Evolutionary conservation across 2,113 vertebrate species (phyloP), one percentile per base, ranked within the genome.

Genomic region (Agapornis roseicollis): DNA sequence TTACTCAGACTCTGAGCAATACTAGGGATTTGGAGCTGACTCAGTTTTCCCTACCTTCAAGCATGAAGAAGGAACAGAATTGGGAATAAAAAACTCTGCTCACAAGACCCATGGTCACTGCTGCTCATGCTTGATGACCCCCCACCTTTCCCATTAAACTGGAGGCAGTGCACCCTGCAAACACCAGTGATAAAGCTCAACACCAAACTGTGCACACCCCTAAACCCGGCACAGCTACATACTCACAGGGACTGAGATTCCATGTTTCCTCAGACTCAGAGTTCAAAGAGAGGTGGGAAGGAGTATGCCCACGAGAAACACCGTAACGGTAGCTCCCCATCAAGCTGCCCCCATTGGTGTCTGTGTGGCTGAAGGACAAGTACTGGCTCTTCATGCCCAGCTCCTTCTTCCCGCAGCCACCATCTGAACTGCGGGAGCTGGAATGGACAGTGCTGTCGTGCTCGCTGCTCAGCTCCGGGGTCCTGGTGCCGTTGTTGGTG

Each of bases 221-320:
- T 53, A 88, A 82, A 58, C 23, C 17, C 46, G 6, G 29, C 42
- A 50, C 17, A 70, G 29, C 44, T 55, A 33, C 13, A 31, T 84
- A 97, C 97, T 97, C 87, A 98, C 97, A n/a, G 31, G 97, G 97
- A 80, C 93, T 93, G 71, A 98, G 86, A 80, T 96, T 96, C 96
- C 97, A 98, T 0, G 42, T 83, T 81, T 97, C 97, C 68, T 96
- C 93, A 0, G 82, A 39, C 50, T 94, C 92, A 0, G 80, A 94
- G 66, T 78, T 93, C 71, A 96, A 35, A 14, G 95, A 95, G 3
- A 90, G 69, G 3, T 77, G 90, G 33, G 97, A 96, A 88, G 95
- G 84, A 25, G 95, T 86, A 37, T 85, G 90, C 4, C 69, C 96
- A 1, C 2, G 66, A 37, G 95, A 96, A 42, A 39, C 29, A 6